Percentiles rank a stretch among this genome's conserved stretches.
phyloP scores from a whole-genome alignment of 2,113 vertebrate species.

The Phalacrocorax brasilianus region DNA sequence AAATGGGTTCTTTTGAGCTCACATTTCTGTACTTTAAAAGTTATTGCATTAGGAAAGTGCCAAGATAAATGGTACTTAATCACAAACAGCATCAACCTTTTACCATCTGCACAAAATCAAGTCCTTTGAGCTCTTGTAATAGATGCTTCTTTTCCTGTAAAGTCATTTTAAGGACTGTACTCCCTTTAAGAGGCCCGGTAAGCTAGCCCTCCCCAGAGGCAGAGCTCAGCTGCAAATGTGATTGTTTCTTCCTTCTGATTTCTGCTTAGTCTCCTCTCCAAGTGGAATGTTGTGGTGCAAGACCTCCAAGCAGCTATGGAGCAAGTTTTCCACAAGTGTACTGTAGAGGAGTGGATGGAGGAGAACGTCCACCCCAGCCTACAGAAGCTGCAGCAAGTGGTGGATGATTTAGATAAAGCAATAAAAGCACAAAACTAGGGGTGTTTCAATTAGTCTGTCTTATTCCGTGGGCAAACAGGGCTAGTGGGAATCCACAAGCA shows the following conservation, averaged over 20 bases:
- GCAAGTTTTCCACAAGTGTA: conserved; percentile 75
- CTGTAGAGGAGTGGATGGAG: conserved; percentile 89
- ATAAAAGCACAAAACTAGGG: conserved; percentile 26
- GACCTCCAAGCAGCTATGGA: conserved; percentile 81
- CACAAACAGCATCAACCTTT: neutral
- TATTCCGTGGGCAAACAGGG: neutral
- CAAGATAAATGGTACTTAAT: neutral
- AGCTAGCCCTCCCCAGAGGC: neutral
- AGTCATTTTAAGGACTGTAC: neutral
- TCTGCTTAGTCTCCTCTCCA: conserved; percentile 76
- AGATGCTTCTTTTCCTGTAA: neutral
- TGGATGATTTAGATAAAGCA: conserved; percentile 75
- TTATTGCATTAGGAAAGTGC: neutral
- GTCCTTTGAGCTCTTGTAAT: neutral
- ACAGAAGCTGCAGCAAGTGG: conserved; percentile 76
- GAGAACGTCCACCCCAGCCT: conserved; percentile 83
- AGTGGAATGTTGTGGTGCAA: conserved; percentile 72
- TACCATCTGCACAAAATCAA: neutral
- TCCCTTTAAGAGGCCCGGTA: neutral
- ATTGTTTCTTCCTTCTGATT: neutral
- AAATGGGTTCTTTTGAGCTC: neutral
- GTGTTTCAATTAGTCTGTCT: neutral
- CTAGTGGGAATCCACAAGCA: neutral
- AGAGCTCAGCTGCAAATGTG: neutral
- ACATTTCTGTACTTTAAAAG: neutral